Percentiles rank a stretch among this genome's conserved stretches.
These are phyloP conservation scores for Spheniscus mendiculus DNA, from an alignment of 2,113 vertebrate genomes.

Conservation along the genomic window DNA sequence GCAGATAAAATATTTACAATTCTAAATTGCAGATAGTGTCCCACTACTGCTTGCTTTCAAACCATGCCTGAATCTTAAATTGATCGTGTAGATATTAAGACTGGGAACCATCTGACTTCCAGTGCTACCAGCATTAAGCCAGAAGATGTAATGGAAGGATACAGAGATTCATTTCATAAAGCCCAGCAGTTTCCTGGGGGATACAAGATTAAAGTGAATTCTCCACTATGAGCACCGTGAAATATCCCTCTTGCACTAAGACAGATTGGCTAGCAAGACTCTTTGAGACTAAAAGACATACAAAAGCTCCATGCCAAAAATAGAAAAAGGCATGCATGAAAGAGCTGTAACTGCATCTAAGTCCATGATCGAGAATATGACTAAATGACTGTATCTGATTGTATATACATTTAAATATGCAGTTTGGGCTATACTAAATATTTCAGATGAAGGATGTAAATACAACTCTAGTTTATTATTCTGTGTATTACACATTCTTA, in stretches of 20 bases:
- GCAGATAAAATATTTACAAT: constrained; percentile 62
- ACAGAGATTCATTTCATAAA: constrained; percentile 7
- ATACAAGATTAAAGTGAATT: constrained; percentile 5
- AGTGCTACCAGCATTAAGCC: constrained; percentile 7
- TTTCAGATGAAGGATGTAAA: constrained; percentile 6
- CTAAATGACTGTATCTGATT: not conserved
- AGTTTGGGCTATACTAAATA: not conserved
- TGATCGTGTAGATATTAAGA: not conserved
- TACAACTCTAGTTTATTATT: not conserved
- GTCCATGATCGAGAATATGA: not conserved
- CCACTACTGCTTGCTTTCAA: constrained; percentile 12
- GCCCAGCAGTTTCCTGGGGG: not conserved
- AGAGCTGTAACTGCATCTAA: not conserved
- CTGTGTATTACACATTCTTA: not conserved
- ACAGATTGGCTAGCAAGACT: not conserved
- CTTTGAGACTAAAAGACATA: not conserved
- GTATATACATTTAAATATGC: not conserved
- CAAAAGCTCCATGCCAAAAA: not conserved
- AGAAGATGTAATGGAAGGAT: constrained; percentile 2
- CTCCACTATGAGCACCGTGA: not conserved
- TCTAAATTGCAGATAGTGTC: constrained; percentile 35
- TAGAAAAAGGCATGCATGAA: not conserved
- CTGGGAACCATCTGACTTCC: not conserved
- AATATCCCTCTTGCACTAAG: not conserved
- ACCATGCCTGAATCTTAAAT: not conserved